These are phyloP conservation scores for Orthosia incerta DNA, from an alignment of 2,888 invertebrate genomes.

Conservation along the genomic window DNA sequence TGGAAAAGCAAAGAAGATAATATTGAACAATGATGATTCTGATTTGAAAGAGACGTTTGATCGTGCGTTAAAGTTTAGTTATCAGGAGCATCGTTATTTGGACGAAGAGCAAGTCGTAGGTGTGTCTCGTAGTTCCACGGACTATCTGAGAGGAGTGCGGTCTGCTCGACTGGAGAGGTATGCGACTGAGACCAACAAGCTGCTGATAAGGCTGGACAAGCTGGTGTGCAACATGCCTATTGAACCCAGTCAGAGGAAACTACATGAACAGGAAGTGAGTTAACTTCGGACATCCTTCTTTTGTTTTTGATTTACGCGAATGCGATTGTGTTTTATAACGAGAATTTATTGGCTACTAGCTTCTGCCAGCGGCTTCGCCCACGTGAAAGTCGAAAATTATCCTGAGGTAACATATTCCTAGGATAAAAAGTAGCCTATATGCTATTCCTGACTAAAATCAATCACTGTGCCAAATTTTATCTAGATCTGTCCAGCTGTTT, in stretches of 20 bases:
- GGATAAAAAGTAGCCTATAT: too few relatives aligned
- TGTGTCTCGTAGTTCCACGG: slow-evolving; percentile 92
- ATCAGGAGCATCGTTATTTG: slow-evolving; percentile 80
- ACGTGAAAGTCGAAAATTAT: too few relatives aligned
- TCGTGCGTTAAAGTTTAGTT: slow-evolving; percentile 86
- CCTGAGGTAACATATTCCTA: too few relatives aligned
- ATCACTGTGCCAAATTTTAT: too few relatives aligned
- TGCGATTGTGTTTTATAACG: not conserved
- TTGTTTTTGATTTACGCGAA: not conserved
- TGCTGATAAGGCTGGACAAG: slow-evolving; percentile 98
- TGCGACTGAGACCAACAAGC: slow-evolving; percentile 98
- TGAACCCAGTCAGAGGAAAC: slow-evolving; percentile 94
- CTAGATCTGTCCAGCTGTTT: too few relatives aligned
- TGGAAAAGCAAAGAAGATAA: slow-evolving; percentile 96
- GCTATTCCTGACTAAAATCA: too few relatives aligned
- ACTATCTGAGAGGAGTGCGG: slow-evolving; percentile 94
- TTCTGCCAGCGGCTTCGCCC: too few relatives aligned
- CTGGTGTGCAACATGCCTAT: slow-evolving; percentile 95
- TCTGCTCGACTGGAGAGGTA: slow-evolving; percentile 94
- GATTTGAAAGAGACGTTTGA: slow-evolving; percentile 92
- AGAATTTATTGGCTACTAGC: not conserved
- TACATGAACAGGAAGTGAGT: slow-evolving; percentile 92
- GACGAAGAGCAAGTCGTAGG: slow-evolving; percentile 92
- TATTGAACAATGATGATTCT: slow-evolving; percentile 86
- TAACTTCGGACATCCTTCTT: not conserved